Base-by-base conservation (phyloP, 2,113 vertebrate species). In the Typhlomys cinereus region DNA sequence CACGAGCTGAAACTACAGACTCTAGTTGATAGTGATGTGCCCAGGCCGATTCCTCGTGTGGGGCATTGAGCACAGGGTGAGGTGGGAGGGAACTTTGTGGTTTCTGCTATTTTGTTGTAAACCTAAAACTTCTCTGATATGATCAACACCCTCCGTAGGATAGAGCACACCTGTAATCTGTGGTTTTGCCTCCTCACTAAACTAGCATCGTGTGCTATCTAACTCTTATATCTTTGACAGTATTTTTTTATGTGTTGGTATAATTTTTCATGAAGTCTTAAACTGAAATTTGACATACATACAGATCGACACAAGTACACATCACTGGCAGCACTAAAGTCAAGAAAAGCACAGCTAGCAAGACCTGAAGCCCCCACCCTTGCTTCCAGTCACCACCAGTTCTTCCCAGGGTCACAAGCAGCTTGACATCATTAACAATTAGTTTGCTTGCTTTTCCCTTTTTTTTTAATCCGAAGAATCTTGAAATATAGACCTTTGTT, bases 211-310 rank as follows among this genome's bases (percentile, higher is more conserved):
- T 29, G 21, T 54, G 75, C 23, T 59, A 34, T 44, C 29, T 23
- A 27, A 25, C 50, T 74, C 71, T n/a, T n/a, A n/a, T n/a, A n/a
- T n/a, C n/a, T 57, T 31, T 57, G 82, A 85, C 36, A 27, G n/a
- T n/a, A n/a, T 9, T 31, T 64, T 69, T 57, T 52, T 17, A 52
- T 52, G n/a, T 64, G 10, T 62, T 59, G 57, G 57, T 13, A 6
- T 57, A 41, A 69, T 78, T 70, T 84, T 91, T 92, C 39, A 59
- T 54, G 83, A 84, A 92, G 34, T 80, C 52, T 52, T 52, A 10
- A n/a, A 76, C 61, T 81, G 66, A 71, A 89, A 64, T 76, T 61
- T 90, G 83, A 92, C 79, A 92, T 67, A 66, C 59, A 54, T 64
- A 23, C 61, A 88, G 87, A 71, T 62, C 52, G 78, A 59, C 71